Evolutionary conservation across 1,140 invertebrate genomes (phyloP).

Genomic region (Sitodiplosis mosellana): DNA sequence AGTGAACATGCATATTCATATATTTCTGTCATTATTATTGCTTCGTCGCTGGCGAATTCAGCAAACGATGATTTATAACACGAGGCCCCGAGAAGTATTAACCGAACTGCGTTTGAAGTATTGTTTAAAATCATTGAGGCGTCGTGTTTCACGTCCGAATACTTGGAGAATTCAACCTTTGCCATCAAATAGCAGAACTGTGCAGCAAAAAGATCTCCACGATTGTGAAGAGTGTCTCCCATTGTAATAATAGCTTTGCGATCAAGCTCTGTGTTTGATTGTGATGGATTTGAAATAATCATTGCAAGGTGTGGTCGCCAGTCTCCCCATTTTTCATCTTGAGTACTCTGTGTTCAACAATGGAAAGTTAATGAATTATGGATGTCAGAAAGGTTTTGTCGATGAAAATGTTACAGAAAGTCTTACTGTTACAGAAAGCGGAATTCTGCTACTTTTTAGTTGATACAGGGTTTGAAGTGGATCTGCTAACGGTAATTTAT

Average conservation of each 20-base stretch:
- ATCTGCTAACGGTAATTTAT: constrained; percentile 66
- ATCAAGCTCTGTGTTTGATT: constrained; percentile 55
- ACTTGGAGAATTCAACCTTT: constrained; percentile 48
- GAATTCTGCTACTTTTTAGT: constrained; percentile 67
- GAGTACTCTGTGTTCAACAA: constrained; percentile 48
- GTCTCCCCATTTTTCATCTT: constrained; percentile 83
- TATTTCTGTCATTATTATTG: constrained; percentile 84
- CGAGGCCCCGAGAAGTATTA: constrained; percentile 64
- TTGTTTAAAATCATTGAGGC: constrained; percentile 13
- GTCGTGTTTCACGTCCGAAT: constrained; percentile 22
- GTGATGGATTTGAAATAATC: constrained; percentile 74
- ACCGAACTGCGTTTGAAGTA: constrained; percentile 25
- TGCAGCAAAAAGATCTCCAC: constrained; percentile 65
- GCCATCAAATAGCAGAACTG: constrained; percentile 90
- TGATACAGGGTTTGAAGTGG: constrained; percentile 87
- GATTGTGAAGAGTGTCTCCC: constrained; percentile 42
- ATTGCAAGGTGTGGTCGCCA: constrained; percentile 92
- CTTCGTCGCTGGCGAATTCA: constrained; percentile 62
- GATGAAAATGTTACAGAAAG: too few species aligned
- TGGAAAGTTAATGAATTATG: constrained; percentile 14
- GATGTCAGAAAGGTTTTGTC: constrained; percentile 3
- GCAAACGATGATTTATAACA: constrained; percentile 34
- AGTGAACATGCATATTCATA: constrained; percentile 83
- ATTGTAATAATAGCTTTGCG: constrained; percentile 64
- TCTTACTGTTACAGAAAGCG: constrained; percentile 63